A percentile compares a stretch with the other conserved stretches of the same genome.
phyloP scores from a whole-genome alignment of 2,888 invertebrate genomes.

The Eremobia ochroleuca region DNA sequence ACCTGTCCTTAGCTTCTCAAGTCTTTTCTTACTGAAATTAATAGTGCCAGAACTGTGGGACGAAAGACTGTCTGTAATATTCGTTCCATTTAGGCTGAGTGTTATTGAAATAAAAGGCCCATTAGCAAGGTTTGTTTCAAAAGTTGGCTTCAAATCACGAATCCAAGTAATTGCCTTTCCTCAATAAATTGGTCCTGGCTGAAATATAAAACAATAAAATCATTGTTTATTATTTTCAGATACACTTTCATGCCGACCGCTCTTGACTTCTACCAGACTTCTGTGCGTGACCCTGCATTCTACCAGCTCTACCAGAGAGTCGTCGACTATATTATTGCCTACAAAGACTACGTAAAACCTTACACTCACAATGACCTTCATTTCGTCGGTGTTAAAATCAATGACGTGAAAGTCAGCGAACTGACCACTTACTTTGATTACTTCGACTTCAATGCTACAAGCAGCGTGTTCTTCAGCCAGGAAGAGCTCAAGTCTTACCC shows the following conservation, averaged over 20 bases:
- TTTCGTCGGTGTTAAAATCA: slow-evolving; percentile 92
- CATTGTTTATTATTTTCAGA: slow-evolving; percentile 69
- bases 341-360: slow-evolving; percentile 90
- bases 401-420: slow-evolving; percentile 91
- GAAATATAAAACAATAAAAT: not conserved
- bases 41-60: not conserved
- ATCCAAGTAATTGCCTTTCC: not conserved
- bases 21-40: too few relatives aligned
- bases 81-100: too few relatives aligned
- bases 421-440: slow-evolving; percentile 93
- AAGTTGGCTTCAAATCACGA: not conserved
- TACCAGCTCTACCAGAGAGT: slow-evolving; percentile 93
- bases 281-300: slow-evolving; percentile 94
- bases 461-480: slow-evolving; percentile 83
- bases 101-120: not conserved
- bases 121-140: too few relatives aligned
- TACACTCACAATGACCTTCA: slow-evolving; percentile 91
- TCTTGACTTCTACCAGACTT: slow-evolving; percentile 92
- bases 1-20: not conserved
- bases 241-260: slow-evolving; percentile 89
- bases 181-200: too few relatives aligned
- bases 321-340: slow-evolving; percentile 90
- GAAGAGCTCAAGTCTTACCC: slow-evolving; percentile 81
- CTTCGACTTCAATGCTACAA: slow-evolving; percentile 92
- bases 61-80: not conserved